Base-by-base conservation (phyloP, 2,797 vertebrate genomes). In the Botia kubotai region DNA sequence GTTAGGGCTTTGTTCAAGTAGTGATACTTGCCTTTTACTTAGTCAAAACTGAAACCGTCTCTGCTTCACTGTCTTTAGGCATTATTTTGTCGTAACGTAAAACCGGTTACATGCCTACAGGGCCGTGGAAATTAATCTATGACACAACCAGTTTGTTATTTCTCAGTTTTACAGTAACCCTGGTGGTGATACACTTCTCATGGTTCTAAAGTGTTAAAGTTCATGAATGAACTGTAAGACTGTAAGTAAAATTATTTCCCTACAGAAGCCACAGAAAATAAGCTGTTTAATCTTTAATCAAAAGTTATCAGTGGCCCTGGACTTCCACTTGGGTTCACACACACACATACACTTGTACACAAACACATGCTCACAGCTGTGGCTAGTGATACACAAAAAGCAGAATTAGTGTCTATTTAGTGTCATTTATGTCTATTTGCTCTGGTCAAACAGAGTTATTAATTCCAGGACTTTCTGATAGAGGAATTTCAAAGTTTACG, bases 381-480 rank as follows among this genome's bases (percentile, higher is more conserved):
- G 46, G 85, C 77, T 16, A 43, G 0, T 81, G 90, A 91, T 92
- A 91, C 87, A 88, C 50, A 77, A 87, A 85, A 55, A 79, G 85
- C 89, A 85, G 83, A 85, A 90, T 88, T 89, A 84, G 91, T 89
- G 89, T 26, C 23, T 26, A 26, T 26, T 26, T 26, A 26, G 23
- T 26, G 23, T 26, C 81, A 90, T 89, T 83, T 86, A 79, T 92
- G 75, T 92, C 91, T 93, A 89, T 87, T 91, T 89, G 89, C 84
- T 87, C 88, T 89, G 87, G 85, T 91, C 91, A 93, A 93, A 93
- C 91, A 93, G 75, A 84, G 82, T 84, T 86, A 86, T 86, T 82
- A 85, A 86, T 87, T 85, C 81, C 86, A 85, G 75, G 73, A 81
- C 77, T 82, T 81, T 78, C 86, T 88, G 90, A 93, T 90, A 91